A percentile compares a stretch with the other conserved stretches of the same genome.
Conservation (phyloP, 2,888 invertebrate species). For the Heteromyza rotundicornis region DNA sequence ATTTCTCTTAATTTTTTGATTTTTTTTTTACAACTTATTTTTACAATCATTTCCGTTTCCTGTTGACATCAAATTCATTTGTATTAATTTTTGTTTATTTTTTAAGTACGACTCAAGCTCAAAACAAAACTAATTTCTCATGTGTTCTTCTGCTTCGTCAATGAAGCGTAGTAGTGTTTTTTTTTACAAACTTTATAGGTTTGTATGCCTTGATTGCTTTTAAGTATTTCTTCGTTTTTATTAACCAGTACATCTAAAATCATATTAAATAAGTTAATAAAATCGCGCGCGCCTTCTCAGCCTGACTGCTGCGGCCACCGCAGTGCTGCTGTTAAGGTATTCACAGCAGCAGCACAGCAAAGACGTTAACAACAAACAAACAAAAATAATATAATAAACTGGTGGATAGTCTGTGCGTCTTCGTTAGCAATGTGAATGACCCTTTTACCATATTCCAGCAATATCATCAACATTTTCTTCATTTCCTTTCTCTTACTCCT, state of each 20-base stretch:
- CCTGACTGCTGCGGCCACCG: background rate
- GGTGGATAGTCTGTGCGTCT: background rate
- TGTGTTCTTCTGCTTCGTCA: background rate
- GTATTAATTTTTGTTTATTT: background rate
- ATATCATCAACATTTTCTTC: background rate
- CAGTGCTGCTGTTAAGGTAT: conserved; percentile 13
- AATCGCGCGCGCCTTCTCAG: background rate
- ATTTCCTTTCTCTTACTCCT: background rate
- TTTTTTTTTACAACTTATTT: too few relatives aligned
- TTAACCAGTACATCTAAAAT: background rate
- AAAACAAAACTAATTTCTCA: background rate
- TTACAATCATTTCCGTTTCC: conserved; percentile 8
- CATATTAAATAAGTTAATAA: background rate
- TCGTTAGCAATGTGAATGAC: conserved; percentile 12
- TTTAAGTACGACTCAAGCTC: too few relatives aligned
- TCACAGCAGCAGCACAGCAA: background rate
- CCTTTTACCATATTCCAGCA: conserved; percentile 14
- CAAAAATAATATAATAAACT: conserved; percentile 5
- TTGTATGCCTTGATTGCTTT: background rate
- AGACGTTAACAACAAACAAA: background rate
- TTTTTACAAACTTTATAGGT: background rate
- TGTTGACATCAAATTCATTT: background rate
- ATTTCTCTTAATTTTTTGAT: too few relatives aligned
- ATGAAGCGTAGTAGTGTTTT: background rate
- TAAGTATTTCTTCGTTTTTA: background rate